These are phyloP conservation scores for Dreissena rostriformis DNA, from an alignment of 1,140 invertebrate genomes.

Conservation along the genomic window DNA sequence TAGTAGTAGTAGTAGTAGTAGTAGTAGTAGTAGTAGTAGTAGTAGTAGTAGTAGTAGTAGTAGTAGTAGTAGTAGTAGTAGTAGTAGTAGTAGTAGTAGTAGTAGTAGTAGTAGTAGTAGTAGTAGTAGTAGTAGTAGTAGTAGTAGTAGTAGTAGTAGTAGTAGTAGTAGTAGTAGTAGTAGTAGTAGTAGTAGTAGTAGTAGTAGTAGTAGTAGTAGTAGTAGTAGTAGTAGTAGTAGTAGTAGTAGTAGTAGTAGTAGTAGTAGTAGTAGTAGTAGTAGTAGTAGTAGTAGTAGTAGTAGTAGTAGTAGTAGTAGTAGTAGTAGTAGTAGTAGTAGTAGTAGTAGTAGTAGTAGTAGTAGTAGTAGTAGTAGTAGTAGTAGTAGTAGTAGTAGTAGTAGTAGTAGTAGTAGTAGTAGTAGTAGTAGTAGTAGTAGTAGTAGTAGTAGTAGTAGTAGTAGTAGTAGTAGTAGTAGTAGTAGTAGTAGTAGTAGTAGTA, in stretches of 20 bases:
- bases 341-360: slow-evolving; percentile 50
- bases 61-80: slow-evolving; percentile 49
- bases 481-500: slow-evolving; percentile 37
- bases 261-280: slow-evolving; percentile 47
- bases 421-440: slow-evolving; percentile 29
- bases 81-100: slow-evolving; percentile 18
- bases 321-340: slow-evolving; percentile 39
- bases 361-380: slow-evolving; percentile 33
- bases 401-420: slow-evolving; percentile 41
- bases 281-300: slow-evolving; percentile 47
- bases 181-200: slow-evolving; percentile 9
- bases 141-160: slow-evolving; percentile 25
- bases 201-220: slow-evolving; percentile 21
- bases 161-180: slow-evolving; percentile 39
- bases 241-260: slow-evolving; percentile 45
- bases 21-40: slow-evolving; percentile 33
- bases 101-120: slow-evolving; percentile 51
- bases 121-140: slow-evolving; percentile 50
- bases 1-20: slow-evolving; percentile 48
- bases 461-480: slow-evolving; percentile 48
- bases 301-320: slow-evolving; percentile 49
- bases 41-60: slow-evolving; percentile 38
- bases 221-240: slow-evolving; percentile 34
- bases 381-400: slow-evolving; percentile 43
- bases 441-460: slow-evolving; percentile 49